Evolutionary conservation across 2,888 invertebrate genomes (phyloP), one percentile per base, ranked within the genome.

Genomic region (Salticus scenicus): DNA sequence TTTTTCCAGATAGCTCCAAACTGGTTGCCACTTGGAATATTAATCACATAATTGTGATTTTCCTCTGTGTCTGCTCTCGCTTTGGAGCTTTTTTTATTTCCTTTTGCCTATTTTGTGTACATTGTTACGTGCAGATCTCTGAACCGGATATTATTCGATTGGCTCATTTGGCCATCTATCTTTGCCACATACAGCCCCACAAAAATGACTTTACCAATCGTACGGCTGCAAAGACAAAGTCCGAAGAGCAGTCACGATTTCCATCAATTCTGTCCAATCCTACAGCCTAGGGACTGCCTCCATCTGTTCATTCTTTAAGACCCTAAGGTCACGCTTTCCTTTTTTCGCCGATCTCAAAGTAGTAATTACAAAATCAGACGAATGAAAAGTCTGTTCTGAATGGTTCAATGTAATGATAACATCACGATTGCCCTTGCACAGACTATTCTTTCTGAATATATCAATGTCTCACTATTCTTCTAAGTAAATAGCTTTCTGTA

Each of bases 161-260:
- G 57, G 57, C 57, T 24, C 57, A 12, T 57, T 57, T 24, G 24
- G 4, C 57, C 57, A 57, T 57, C 57, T 24, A 20, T 57, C 24
- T 57, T 57, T 57, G 57, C 57, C 57, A 57, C 17, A 24, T 57
- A 24, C 57, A 57, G 57, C 57, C 57, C 24, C 57, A 57, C 57
- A 57, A 17, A 24, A 57, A 57, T 57, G 57, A 57, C 57, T 57
- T 57, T 57, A 57, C 57, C 57, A 57, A 57, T 57, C 57, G 57
- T 17, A 57, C 57, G 57, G 57, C 57, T 17, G 57, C 57, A 57
- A 57, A 57, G 57, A 57, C 57, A 57, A 57, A 24, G 57, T 57
- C 57, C 57, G 57, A 24, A 5, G 57, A 24, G 24, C 4, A 57
- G 57, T 57, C 57, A 57, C 57, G 57, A 57, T 24, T 57, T 24